Evolutionary conservation across 2,888 invertebrate genomes (phyloP), one percentile per base, ranked within the genome.

Genomic region (Aphidius colemani): DNA sequence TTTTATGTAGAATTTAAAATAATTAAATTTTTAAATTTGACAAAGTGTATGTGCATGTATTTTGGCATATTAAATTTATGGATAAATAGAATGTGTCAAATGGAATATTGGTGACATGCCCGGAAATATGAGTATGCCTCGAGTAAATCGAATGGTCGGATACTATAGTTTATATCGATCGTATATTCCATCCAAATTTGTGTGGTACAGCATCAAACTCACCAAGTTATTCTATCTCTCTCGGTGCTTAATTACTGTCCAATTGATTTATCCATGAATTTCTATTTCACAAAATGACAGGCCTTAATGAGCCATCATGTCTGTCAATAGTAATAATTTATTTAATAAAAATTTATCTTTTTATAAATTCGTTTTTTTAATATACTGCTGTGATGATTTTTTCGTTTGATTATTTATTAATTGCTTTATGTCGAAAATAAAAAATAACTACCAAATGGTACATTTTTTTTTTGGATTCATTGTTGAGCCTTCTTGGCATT

Each of bases 191-290:
- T 51, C 10, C 10, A 39, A 50, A 43, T 50, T 59, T 43, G 50
- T 59, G 50, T 50, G 59, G 48, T 50, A 59, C 39, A 59, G 44
- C 59, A 58, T 40, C 58, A 51, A 58, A 57, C 58, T 63, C 63
- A 58, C 66, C 1, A 18, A 65, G 72, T n/a, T 41, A n/a, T 53
- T 53, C 53, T 8, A 41, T 56, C 48, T 62, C 46, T 48, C 41
- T 18, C 7, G 18, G 51, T 11, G 63, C 58, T 76, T 78, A 77
- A 78, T 77, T 77, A 77, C 76, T 71, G 75, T 76, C 65, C 75
- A 71, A 78, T 77, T 77, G 77, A 78, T 77, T 77, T 74, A 73
- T 70, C 68, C 69, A 68, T 58, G 46, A 58, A 51, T 51, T 63
- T 63, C 58, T 58, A 63, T 63, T 63, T 63, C 61, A 48, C 40